phyloP scores from a whole-genome alignment of 2,113 vertebrate genomes.

The Siniperca knerii region DNA sequence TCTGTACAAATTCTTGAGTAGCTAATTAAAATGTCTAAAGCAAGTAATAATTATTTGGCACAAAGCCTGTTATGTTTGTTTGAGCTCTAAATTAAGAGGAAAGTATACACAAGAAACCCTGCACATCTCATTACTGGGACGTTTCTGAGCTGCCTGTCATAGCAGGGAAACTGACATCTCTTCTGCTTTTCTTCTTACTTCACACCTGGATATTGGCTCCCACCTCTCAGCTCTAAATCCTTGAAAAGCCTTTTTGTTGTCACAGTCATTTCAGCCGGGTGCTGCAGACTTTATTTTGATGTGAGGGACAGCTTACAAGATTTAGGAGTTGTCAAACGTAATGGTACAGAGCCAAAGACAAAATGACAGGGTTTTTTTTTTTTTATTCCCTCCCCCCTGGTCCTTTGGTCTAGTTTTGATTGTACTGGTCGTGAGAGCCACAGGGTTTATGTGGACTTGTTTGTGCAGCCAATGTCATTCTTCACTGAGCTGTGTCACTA shows the following conservation, averaged over 20 bases:
- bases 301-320: constrained; percentile 60
- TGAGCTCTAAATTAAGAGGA: constrained; percentile 24
- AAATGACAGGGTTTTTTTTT: constrained; percentile 47
- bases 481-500: constrained; percentile 57
- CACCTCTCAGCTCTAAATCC: constrained; percentile 44
- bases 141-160: constrained; percentile 28
- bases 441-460: constrained; percentile 49
- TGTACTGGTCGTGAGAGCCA: constrained; percentile 41
- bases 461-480: constrained; percentile 62
- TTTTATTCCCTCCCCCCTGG: neutral
- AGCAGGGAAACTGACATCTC: constrained; percentile 20
- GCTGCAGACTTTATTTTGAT: constrained; percentile 56
- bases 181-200: constrained; percentile 9
- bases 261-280: constrained; percentile 47
- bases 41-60: constrained; percentile 40
- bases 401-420: constrained; percentile 53
- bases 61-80: constrained; percentile 27
- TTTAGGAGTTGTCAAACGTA: constrained; percentile 63
- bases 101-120: neutral
- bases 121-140: constrained; percentile 9
- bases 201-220: constrained; percentile 36
- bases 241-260: constrained; percentile 52
- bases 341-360: constrained; percentile 68
- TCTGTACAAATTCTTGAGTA: constrained; percentile 49
- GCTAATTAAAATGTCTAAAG: constrained; percentile 62